These are phyloP conservation scores for Spisula subtruncata DNA, from an alignment of 2,888 invertebrate species.

Conservation along the genomic window DNA sequence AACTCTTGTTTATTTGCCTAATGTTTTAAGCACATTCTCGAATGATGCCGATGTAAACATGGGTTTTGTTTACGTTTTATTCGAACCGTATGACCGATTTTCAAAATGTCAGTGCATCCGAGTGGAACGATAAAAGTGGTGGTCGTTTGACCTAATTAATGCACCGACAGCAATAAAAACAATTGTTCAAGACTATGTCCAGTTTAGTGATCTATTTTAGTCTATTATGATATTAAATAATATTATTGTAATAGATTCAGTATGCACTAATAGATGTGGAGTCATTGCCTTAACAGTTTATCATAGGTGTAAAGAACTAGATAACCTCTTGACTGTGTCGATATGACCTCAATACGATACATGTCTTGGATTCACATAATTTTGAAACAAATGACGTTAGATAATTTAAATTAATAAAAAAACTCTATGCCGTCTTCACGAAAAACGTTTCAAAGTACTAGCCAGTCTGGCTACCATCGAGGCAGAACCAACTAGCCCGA, in stretches of 20 bases:
- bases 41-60: not conserved
- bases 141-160: constrained; percentile 67
- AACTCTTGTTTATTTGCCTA: not conserved
- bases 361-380: constrained; percentile 1
- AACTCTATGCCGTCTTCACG: too few relatives aligned
- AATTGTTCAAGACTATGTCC: too few relatives aligned
- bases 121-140: constrained; percentile 59
- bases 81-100: constrained; percentile 35
- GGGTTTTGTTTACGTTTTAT: constrained; percentile 25
- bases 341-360: not conserved
- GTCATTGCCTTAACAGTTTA: not conserved
- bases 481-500: too few relatives aligned
- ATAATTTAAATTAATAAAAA: too few relatives aligned
- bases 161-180: not conserved
- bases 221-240: too few relatives aligned
- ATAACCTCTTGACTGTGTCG: not conserved
- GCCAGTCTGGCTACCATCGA: too few relatives aligned
- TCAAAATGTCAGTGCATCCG: constrained; percentile 57
- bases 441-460: too few relatives aligned
- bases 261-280: too few relatives aligned
- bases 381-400: too few relatives aligned
- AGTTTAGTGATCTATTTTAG: too few relatives aligned
- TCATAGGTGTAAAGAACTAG: not conserved
- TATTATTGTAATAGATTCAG: too few relatives aligned
- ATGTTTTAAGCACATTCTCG: not conserved